These are phyloP conservation scores for Eupelmus urozonus DNA, from an alignment of 2,888 invertebrate species.

Conservation along the genomic window DNA sequence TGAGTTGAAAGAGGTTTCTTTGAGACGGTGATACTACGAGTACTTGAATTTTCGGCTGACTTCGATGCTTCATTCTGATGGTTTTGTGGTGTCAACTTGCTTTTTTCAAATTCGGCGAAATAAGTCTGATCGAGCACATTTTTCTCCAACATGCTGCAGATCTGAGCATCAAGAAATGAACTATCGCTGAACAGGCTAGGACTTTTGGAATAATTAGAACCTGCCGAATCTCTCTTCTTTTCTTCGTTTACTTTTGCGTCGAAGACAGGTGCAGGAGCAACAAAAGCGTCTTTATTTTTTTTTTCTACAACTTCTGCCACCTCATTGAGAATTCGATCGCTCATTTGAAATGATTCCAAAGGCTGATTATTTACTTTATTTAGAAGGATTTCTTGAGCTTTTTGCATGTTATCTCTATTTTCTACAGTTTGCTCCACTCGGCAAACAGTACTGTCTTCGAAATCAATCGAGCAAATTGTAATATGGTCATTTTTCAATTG, in stretches of 20 bases:
- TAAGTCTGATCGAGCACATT: conserved; percentile 69
- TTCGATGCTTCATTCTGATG: background rate
- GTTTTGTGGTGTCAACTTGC: conserved; percentile 42
- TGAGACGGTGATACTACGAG: too few relatives aligned
- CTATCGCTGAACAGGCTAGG: conserved; percentile 82
- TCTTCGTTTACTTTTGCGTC: conserved; percentile 1
- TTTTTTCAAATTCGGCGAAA: conserved; percentile 65
- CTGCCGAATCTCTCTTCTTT: conserved; percentile 28
- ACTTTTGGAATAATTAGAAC: conserved; percentile 69
- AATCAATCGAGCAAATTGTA: conserved; percentile 8
- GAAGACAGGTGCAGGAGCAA: background rate
- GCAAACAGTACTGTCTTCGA: conserved; percentile 5
- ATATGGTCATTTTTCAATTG: conserved; percentile 13
- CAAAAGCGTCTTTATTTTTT: background rate
- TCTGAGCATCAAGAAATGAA: conserved; percentile 79
- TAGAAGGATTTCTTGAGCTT: background rate
- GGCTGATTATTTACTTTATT: background rate
- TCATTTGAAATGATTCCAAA: conserved; percentile 40
- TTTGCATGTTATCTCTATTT: background rate
- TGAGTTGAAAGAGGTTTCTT: too few relatives aligned
- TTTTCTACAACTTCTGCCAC: conserved; percentile 25
- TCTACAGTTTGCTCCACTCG: background rate
- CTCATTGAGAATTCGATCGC: conserved; percentile 27
- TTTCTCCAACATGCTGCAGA: conserved; percentile 78
- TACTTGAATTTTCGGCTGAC: too few relatives aligned